A percentile compares a stretch with the other conserved stretches of the same genome.
Conservation (phyloP, 2,113 vertebrate genomes). For the Piprites chloris region DNA sequence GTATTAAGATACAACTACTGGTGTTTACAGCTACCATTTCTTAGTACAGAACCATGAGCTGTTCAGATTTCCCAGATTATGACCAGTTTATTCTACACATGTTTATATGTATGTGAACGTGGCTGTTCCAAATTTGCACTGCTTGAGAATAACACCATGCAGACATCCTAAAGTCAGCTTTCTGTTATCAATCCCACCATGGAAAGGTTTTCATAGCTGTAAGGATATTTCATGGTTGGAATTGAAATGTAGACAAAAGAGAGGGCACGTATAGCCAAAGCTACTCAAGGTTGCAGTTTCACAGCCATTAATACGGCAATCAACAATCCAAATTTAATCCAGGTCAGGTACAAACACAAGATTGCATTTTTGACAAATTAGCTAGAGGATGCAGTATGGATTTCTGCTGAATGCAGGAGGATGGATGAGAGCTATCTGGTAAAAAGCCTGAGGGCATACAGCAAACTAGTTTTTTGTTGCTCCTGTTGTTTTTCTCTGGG, state of each 20-base stretch:
- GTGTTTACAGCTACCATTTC: background rate
- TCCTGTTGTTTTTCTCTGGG: background rate
- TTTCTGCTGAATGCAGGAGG: background rate
- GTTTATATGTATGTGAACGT: background rate
- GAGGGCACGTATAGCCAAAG: background rate
- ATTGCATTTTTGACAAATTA: background rate
- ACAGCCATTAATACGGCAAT: background rate
- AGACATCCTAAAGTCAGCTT: background rate
- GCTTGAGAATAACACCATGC: background rate
- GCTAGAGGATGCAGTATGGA: background rate
- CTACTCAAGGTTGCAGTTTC: background rate
- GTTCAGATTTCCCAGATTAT: background rate
- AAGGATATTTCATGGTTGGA: background rate
- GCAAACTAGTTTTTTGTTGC: background rate
- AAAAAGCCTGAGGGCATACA: background rate
- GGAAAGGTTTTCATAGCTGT: background rate
- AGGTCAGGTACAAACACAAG: background rate
- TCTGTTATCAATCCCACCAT: background rate
- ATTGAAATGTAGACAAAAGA: background rate
- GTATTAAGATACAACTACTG: background rate
- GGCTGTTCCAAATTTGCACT: background rate
- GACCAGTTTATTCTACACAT: background rate
- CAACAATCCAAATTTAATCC: background rate
- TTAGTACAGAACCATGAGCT: accelerated
- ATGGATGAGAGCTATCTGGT: background rate